Evolutionary conservation across 2,888 invertebrate genomes (phyloP).

Genomic region (Atherix ibis): DNA sequence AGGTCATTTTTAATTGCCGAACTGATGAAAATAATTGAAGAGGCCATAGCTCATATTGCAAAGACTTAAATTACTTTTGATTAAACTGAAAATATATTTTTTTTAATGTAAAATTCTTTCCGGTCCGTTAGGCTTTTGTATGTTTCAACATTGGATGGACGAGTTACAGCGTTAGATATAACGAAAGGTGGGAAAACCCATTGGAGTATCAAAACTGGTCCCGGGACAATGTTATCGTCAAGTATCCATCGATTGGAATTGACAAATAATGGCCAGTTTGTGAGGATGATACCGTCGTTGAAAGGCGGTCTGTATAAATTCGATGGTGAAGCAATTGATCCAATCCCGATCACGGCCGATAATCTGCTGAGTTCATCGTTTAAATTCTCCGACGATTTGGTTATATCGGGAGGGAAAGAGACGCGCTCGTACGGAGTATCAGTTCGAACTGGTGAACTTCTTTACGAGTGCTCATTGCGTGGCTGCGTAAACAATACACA

Average conservation of each 20-base stretch:
- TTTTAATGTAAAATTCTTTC: conserved; percentile 5
- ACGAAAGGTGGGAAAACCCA: conserved; percentile 46
- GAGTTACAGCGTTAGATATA: conserved; percentile 64
- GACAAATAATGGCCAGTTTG: conserved; percentile 69
- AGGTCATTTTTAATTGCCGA: too few species aligned
- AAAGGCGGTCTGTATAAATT: conserved; percentile 84
- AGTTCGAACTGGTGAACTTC: conserved; percentile 47
- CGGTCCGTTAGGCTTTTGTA: conserved; percentile 60
- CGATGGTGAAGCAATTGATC: conserved; percentile 75
- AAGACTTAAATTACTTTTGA: not conserved
- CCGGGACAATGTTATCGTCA: conserved; percentile 65
- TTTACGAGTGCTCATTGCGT: conserved; percentile 62
- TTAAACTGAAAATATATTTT: not conserved
- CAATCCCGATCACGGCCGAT: conserved; percentile 74
- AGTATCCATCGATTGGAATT: conserved; percentile 77
- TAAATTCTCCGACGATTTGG: conserved; percentile 69
- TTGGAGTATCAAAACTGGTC: conserved; percentile 68
- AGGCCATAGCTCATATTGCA: too few species aligned
- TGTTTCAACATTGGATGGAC: conserved; percentile 84
- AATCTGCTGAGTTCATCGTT: conserved; percentile 74
- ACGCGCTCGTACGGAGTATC: conserved; percentile 76
- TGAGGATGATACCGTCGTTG: conserved; percentile 82
- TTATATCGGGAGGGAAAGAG: conserved; percentile 80
- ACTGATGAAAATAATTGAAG: too few species aligned
- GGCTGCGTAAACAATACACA: conserved; percentile 58